Conservation (phyloP, 2,888 invertebrate species). For the Amiota mariae region DNA sequence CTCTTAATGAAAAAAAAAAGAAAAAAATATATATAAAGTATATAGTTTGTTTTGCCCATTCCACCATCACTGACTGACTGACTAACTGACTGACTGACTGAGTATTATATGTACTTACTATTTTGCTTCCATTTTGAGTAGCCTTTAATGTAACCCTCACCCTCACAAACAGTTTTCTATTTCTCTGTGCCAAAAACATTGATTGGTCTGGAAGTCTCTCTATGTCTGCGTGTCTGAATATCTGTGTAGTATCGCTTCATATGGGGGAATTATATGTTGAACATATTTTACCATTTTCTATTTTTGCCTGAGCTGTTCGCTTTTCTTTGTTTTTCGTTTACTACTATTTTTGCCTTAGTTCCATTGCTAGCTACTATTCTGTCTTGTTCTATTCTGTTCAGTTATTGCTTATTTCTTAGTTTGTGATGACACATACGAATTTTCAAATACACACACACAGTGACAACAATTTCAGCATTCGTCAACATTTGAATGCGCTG, state of each 20-base stretch:
- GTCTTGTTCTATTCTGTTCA: no score
- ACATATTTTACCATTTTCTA: not conserved
- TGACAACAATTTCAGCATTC: not conserved
- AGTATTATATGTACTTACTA: not conserved
- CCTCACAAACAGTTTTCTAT: no score
- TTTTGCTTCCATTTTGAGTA: not conserved
- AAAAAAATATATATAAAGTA: slow-evolving; percentile 27
- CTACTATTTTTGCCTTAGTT: not conserved
- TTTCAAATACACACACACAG: slow-evolving; percentile 2
- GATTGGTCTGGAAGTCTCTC: no score
- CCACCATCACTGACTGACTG: not conserved
- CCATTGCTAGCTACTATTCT: no score
- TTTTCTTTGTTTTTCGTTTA: not conserved
- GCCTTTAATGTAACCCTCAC: no score
- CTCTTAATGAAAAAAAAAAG: slow-evolving; percentile 30
- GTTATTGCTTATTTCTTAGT: not conserved
- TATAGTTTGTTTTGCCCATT: not conserved
- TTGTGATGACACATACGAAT: slow-evolving; percentile 1
- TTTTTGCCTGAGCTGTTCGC: not conserved
- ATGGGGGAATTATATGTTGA: no score
- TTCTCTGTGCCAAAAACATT: no score
- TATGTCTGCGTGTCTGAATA: slow-evolving; percentile 19
- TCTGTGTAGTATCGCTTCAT: slow-evolving; percentile 11
- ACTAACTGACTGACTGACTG: not conserved
- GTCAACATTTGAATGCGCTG: slow-evolving; percentile 3